Conservation (phyloP, 2,113 vertebrate species). For the Gadus chalcogrammus region DNA sequence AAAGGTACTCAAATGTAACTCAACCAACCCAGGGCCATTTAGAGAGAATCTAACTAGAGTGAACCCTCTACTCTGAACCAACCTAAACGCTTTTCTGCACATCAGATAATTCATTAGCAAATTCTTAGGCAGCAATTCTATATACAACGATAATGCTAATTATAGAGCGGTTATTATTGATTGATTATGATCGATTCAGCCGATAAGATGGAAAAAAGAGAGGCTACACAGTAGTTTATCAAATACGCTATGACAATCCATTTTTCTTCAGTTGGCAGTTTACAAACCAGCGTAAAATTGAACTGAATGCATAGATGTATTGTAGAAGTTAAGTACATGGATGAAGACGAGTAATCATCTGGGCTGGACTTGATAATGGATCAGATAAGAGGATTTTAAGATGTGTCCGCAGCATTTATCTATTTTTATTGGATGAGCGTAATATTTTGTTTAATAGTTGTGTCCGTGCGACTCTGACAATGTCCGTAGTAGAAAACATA, state of each 20-base stretch:
- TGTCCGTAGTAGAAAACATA: too few relatives aligned
- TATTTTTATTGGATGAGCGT: too few relatives aligned
- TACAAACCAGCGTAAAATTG: slow-evolving; percentile 18
- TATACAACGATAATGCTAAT: slow-evolving; percentile 7
- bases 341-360: neutral
- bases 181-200: neutral
- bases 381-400: too few relatives aligned
- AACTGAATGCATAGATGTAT: neutral
- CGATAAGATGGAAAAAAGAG: slow-evolving; percentile 12
- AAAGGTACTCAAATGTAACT: neutral
- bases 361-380: too few relatives aligned
- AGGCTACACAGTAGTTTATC: slow-evolving; percentile 25
- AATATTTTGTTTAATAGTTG: too few relatives aligned
- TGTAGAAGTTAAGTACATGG: neutral
- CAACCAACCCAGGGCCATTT: too few relatives aligned
- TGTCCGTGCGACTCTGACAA: too few relatives aligned
- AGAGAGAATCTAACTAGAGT: too few relatives aligned
- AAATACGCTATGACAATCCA: slow-evolving; percentile 17
- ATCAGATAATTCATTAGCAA: neutral
- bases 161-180: neutral
- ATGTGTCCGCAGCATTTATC: too few relatives aligned
- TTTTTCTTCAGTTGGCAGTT: slow-evolving; percentile 13
- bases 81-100: neutral
- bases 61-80: neutral
- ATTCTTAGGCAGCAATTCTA: neutral